Evolutionary conservation across 1,140 invertebrate genomes (phyloP).

Genomic region (Ladona fulva): DNA sequence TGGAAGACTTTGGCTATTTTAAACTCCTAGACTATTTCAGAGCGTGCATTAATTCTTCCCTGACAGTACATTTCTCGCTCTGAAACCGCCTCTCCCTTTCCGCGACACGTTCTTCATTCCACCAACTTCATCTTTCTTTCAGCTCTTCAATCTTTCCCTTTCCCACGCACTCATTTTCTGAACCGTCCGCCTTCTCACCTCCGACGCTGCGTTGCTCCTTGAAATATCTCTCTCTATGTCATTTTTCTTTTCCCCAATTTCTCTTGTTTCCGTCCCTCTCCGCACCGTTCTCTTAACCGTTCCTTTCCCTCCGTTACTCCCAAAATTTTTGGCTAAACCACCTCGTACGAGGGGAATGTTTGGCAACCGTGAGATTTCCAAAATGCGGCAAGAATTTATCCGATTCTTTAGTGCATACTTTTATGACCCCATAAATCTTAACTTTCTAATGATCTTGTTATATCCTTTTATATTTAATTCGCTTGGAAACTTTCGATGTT

Average conservation of each 20-base stretch:
- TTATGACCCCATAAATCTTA: too few relatives aligned
- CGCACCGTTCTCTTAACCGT: background rate
- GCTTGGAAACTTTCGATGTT: too few relatives aligned
- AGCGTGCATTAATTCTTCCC: background rate
- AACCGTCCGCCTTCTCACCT: background rate
- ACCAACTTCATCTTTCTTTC: constrained; percentile 1
- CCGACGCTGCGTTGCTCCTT: background rate
- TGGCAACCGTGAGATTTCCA: too few relatives aligned
- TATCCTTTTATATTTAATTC: too few relatives aligned
- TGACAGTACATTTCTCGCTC: background rate
- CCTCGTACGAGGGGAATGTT: too few relatives aligned
- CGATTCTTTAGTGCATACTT: too few relatives aligned
- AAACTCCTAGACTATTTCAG: background rate
- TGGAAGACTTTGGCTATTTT: background rate
- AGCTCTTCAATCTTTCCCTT: background rate
- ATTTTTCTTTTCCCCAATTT: background rate
- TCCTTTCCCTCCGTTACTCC: background rate
- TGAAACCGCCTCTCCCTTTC: background rate
- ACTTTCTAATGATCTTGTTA: too few relatives aligned
- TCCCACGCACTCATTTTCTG: background rate
- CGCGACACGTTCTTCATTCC: background rate
- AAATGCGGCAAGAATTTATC: too few relatives aligned
- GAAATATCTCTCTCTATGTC: background rate
- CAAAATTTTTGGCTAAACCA: background rate
- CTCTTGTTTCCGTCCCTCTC: background rate